phyloP scores from a whole-genome alignment of 1,140 invertebrate genomes.

The Nylanderia fulva region DNA sequence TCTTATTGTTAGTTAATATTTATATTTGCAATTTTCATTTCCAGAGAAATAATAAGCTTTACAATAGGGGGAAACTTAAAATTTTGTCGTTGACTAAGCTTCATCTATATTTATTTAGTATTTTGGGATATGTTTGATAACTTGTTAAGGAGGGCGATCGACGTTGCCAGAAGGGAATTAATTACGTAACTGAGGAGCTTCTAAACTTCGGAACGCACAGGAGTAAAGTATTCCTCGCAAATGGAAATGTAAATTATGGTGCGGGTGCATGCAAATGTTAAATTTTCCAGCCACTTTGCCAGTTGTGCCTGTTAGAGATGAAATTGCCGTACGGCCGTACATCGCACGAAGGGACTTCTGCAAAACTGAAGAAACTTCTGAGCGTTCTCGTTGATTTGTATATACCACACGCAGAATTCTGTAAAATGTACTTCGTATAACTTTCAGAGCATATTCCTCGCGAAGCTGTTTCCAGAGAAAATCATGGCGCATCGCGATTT shows the following conservation, averaged over 20 bases:
- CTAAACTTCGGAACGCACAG: neutral
- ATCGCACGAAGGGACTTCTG: conserved; percentile 50
- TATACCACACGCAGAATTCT: conserved; percentile 43
- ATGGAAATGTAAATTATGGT: conserved; percentile 34
- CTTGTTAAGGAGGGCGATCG: conserved; percentile 7
- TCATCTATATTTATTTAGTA: conserved; percentile 6
- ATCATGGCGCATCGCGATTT: conserved; percentile 27
- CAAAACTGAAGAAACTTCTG: conserved; percentile 38
- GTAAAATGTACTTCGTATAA: conserved; percentile 24
- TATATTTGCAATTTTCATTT: neutral
- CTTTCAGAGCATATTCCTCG: conserved; percentile 38
- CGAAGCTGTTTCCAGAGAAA: conserved; percentile 32
- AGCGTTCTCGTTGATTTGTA: conserved; percentile 46
- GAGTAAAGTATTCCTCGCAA: conserved; percentile 21
- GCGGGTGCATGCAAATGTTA: conserved; percentile 5
- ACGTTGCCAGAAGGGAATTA: conserved; percentile 7
- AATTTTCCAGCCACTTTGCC: conserved; percentile 43
- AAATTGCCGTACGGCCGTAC: conserved; percentile 30
- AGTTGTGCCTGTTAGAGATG: conserved; percentile 41
- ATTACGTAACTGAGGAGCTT: conserved; percentile 6
- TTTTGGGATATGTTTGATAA: conserved; percentile 2
- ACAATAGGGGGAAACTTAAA: neutral
- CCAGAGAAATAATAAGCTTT: neutral
- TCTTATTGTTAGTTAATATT: neutral
- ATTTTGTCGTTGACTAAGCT: neutral